phyloP scores from a whole-genome alignment of 1,140 invertebrate species.

The Branchinecta lynchi region DNA sequence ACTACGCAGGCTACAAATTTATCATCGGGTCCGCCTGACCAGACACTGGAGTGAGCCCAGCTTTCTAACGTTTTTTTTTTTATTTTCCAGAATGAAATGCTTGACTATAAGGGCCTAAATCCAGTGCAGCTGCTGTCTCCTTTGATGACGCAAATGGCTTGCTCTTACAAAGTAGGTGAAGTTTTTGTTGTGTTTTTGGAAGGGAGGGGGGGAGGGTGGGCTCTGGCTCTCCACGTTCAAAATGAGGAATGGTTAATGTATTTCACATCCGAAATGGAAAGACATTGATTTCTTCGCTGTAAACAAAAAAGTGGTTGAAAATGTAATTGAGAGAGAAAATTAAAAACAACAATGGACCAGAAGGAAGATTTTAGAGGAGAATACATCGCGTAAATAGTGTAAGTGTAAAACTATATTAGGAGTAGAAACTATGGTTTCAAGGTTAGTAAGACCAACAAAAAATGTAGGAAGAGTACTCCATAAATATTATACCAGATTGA shows the following conservation, averaged over 20 bases:
- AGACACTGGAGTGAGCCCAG: neutral
- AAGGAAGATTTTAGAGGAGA: too few relatives aligned
- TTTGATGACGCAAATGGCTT: conserved; percentile 51
- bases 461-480: too few relatives aligned
- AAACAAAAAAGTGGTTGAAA: neutral
- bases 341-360: neutral
- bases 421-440: too few relatives aligned
- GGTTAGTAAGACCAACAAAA: too few relatives aligned
- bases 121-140: conserved; percentile 57
- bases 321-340: neutral
- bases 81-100: conserved; percentile 28
- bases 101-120: conserved; percentile 42
- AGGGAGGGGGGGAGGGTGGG: neutral
- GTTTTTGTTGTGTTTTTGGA: neutral
- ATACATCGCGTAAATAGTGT: too few relatives aligned
- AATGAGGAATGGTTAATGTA: neutral
- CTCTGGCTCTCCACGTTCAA: neutral
- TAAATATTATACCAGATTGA: too few relatives aligned
- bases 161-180: conserved; percentile 53
- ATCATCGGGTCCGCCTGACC: neutral
- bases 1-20: neutral
- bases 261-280: neutral
- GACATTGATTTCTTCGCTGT: neutral
- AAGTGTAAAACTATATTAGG: too few relatives aligned
- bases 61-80: conserved; percentile 12